Evolutionary conservation across 2,888 invertebrate genomes (phyloP).

Genomic region (Actias luna): DNA sequence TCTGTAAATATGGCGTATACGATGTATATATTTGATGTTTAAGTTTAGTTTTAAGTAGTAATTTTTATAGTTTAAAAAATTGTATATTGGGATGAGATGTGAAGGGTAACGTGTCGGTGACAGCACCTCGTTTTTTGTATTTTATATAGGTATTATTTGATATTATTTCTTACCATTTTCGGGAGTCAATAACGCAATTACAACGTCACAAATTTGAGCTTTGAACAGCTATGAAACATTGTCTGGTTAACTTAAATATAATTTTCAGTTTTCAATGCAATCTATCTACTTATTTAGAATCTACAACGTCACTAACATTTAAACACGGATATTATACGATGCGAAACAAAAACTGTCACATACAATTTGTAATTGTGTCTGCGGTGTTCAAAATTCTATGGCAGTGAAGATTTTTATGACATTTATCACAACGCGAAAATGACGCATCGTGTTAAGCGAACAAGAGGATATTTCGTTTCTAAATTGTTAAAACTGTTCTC

Average conservation of each 20-base stretch:
- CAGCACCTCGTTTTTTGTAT: too few species aligned
- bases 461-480: neutral
- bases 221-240: too few species aligned
- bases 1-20: neutral
- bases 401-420: neutral
- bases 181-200: too few species aligned
- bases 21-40: neutral
- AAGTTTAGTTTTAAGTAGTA: constrained; percentile 1
- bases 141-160: too few species aligned
- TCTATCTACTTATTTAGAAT: too few species aligned
- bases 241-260: too few species aligned
- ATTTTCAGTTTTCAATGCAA: too few species aligned
- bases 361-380: neutral
- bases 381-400: neutral
- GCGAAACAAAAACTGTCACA: neutral
- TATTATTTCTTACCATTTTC: too few species aligned
- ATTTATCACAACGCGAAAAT: neutral
- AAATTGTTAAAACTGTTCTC: neutral
- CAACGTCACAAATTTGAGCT: too few species aligned
- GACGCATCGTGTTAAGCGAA: neutral
- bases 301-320: too few species aligned
- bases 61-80: neutral
- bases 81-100: too few species aligned
- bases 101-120: too few species aligned
- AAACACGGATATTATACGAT: neutral